Percentiles rank a stretch among this genome's conserved stretches.
Evolutionary conservation across 2,888 invertebrate species (phyloP).

Genomic region (Limenitis arthemis): DNA sequence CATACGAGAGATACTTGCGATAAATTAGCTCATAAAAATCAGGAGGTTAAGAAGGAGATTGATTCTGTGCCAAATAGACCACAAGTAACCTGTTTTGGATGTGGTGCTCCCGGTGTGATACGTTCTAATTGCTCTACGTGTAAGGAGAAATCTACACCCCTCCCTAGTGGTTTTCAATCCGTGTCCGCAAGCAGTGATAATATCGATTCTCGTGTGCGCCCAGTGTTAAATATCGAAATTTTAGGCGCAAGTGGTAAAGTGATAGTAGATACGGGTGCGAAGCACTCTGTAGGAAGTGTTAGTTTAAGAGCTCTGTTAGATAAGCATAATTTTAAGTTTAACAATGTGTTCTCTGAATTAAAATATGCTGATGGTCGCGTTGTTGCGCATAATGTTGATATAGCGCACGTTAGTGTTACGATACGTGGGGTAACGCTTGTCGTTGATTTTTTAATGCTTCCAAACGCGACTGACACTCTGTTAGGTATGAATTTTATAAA

Average conservation of each 20-base stretch:
- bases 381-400: neutral
- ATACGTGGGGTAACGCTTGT: neutral
- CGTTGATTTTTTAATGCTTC: neutral
- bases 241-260: conserved; percentile 3
- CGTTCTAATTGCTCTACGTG: neutral
- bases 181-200: neutral
- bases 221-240: neutral
- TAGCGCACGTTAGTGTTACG: neutral
- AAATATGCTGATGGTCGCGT: conserved; percentile 6
- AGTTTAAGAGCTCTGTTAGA: conserved; percentile 6
- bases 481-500: neutral
- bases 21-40: neutral
- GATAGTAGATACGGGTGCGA: conserved; percentile 11
- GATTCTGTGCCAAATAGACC: neutral
- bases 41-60: neutral
- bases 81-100: neutral
- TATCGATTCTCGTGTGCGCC: neutral
- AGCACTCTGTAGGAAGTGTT: conserved; percentile 11
- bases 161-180: neutral
- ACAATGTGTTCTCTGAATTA: neutral
- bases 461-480: neutral
- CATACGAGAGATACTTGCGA: neutral
- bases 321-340: neutral
- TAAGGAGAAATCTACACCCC: neutral
- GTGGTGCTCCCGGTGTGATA: neutral